Base-by-base conservation (phyloP, 2,888 invertebrate genomes). In the Hoplodrina blanda region DNA sequence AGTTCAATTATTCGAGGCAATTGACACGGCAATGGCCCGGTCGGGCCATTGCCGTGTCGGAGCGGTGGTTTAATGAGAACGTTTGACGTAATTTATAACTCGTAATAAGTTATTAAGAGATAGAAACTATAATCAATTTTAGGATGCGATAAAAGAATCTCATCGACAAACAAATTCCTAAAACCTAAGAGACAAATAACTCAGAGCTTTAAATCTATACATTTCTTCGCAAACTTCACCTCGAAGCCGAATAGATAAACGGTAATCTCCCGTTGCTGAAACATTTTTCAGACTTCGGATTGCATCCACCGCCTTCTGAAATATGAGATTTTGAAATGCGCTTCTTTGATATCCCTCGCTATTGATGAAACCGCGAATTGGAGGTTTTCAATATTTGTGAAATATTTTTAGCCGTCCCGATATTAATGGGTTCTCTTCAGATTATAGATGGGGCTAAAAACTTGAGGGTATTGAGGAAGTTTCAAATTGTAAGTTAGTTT, bases 391-490 rank as follows among this genome's bases (percentile, higher is more conserved):
- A 90, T 91, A 90, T 90, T 88, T 87, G 84, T 84, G 85, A 89
- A 87, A 90, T 87, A 89, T 91, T 88, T 89, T 82, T 82, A 78
- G 81, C 76, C 71, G 73, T 70, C 80, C 75, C 81, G 81, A 86
- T 89, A 91, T 89, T 90, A 90, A 91, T 91, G 83, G 86, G 76
- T 86, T 85, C 81, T 86, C 83, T 83, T 85, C 65, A 73, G 78
- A 57, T 70, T 73, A 69, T 71, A 17, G 52, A 79, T 69, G 68
- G 56, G 81, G 56, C 53, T 71, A 20, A 62, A 62, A 69, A 33
- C 64, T 78, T 76, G 41, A 54, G 41, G 52, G 37, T 64, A 71
- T 76, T 66, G 57, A 52, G 25, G n/a, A 46, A 72, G 69, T 73
- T 61, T 19, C 2, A n/a, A 54, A 20, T 56, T 55, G 1, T 15